Evolutionary conservation across 2,888 invertebrate species (phyloP).

Genomic region (Mythimna impura): DNA sequence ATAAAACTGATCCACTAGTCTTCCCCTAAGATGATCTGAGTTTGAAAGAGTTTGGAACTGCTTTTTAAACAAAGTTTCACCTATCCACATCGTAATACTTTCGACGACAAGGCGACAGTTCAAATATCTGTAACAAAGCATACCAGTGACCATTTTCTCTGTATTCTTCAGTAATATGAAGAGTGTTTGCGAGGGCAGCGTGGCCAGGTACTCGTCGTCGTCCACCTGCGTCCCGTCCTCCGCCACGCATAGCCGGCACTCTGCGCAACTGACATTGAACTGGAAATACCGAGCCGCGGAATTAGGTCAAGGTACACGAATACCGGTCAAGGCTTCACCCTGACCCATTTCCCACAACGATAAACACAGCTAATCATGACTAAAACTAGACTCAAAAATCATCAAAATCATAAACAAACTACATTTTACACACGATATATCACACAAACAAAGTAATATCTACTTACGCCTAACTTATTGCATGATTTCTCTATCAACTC

Average conservation of each 20-base stretch:
- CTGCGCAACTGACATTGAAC: conserved; percentile 87
- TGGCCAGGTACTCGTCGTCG: conserved; percentile 94
- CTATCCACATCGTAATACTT: not conserved
- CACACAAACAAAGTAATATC: conserved; percentile 39
- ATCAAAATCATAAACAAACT: not conserved
- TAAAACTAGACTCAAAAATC: conserved; percentile 60
- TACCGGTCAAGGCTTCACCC: conserved; percentile 81
- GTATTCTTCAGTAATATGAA: conserved; percentile 90
- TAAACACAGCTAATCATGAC: conserved; percentile 68
- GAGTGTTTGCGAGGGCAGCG: conserved; percentile 94
- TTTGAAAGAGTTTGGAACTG: not conserved
- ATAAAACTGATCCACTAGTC: too few relatives aligned
- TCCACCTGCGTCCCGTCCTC: conserved; percentile 93
- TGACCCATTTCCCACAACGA: conserved; percentile 75
- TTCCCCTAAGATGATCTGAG: not conserved
- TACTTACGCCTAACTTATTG: conserved; percentile 91
- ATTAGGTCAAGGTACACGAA: conserved; percentile 79
- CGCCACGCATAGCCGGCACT: conserved; percentile 90
- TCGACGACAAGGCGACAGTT: not conserved
- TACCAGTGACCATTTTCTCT: conserved; percentile 91
- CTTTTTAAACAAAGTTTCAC: conserved; percentile 2
- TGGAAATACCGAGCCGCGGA: conserved; percentile 73
- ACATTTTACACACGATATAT: conserved; percentile 1
- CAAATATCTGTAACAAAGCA: conserved; percentile 61
- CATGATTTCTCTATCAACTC: conserved; percentile 93